These are phyloP conservation scores for Gerris buenoi DNA, from an alignment of 1,140 invertebrate species.

Conservation along the genomic window DNA sequence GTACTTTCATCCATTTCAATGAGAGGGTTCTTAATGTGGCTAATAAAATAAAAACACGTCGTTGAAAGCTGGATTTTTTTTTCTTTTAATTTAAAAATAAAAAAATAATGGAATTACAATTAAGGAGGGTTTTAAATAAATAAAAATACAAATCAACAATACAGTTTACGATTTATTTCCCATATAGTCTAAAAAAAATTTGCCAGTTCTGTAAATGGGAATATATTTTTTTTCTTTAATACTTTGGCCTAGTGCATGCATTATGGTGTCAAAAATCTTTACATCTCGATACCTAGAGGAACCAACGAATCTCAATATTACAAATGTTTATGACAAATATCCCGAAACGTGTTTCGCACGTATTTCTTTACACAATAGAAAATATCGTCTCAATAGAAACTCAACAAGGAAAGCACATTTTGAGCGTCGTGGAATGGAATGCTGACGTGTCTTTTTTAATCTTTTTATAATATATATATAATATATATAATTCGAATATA, in stretches of 20 bases:
- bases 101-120: neutral
- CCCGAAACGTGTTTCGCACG: slow-evolving; percentile 11
- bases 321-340: slow-evolving; percentile 10
- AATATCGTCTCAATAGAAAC: neutral
- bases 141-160: neutral
- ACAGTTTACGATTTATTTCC: slow-evolving; percentile 13
- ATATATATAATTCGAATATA: slow-evolving; percentile 13
- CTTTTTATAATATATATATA: slow-evolving; percentile 14
- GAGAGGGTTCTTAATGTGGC: too few species aligned
- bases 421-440: slow-evolving; percentile 16
- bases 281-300: slow-evolving; percentile 7
- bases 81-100: too few species aligned
- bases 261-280: slow-evolving; percentile 6
- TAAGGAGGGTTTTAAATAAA: slow-evolving; percentile 2
- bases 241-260: slow-evolving; percentile 19
- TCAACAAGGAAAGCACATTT: slow-evolving; percentile 13
- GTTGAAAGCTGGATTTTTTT: too few species aligned
- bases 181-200: slow-evolving; percentile 12
- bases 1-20: too few species aligned
- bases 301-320: slow-evolving; percentile 2
- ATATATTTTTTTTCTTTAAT: slow-evolving; percentile 13
- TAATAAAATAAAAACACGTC: too few species aligned
- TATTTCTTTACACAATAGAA: slow-evolving; percentile 10
- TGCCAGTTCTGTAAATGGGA: slow-evolving; percentile 17
- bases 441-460: slow-evolving; percentile 14